These are phyloP conservation scores for Tanytarsus gracilentus DNA, from an alignment of 2,888 invertebrate genomes.

Conservation along the genomic window DNA sequence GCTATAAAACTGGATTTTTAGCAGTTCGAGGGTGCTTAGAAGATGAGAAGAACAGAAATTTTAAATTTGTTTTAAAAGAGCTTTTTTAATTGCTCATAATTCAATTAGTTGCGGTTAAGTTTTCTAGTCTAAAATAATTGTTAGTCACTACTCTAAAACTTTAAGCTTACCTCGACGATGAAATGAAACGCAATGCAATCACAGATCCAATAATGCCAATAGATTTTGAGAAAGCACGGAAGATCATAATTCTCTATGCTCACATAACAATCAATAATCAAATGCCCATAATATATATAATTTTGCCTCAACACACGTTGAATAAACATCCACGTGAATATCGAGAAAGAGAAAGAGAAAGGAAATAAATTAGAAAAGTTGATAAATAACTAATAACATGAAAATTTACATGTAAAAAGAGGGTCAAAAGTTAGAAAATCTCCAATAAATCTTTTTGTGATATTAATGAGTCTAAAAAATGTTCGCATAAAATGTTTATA, in stretches of 20 bases:
- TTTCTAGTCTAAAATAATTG: no score
- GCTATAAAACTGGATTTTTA: no score
- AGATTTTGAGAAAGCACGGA: slow-evolving; percentile 8
- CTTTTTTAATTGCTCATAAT: no score
- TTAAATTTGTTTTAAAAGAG: no score
- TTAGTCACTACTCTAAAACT: no score
- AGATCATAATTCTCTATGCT: slow-evolving; percentile 2
- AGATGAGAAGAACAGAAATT: no score
- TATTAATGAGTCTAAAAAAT: not conserved
- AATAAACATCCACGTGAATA: no score
- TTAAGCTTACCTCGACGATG: slow-evolving; percentile 20
- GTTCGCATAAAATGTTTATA: not conserved
- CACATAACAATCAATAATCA: not conserved
- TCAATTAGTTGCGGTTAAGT: no score
- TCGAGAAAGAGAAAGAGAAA: slow-evolving; percentile 12
- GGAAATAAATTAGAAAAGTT: slow-evolving; percentile 1
- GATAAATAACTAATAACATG: not conserved
- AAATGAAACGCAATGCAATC: slow-evolving; percentile 21
- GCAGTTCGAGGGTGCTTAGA: no score
- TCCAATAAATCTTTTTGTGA: no score
- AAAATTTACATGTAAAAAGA: not conserved
- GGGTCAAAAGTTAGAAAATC: no score
- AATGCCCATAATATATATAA: not conserved
- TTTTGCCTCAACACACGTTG: no score
- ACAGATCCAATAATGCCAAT: slow-evolving; percentile 23